These are phyloP conservation scores for Cryptocheilus praepositus DNA, from an alignment of 2,888 invertebrate species.

Conservation along the genomic window DNA sequence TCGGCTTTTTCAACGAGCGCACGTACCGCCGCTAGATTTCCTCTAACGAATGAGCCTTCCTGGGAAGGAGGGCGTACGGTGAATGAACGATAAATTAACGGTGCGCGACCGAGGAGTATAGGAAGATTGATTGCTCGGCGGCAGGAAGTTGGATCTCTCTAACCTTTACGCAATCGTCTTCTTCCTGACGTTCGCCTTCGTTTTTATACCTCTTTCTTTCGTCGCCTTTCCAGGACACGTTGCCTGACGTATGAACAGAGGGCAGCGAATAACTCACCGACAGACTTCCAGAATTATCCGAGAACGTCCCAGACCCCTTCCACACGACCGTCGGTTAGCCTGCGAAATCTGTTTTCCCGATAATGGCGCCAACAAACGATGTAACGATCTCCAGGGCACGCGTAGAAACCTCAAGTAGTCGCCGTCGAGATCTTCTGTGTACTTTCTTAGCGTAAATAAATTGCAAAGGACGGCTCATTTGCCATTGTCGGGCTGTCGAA, in stretches of 20 bases:
- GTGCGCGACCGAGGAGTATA: constrained; percentile 25
- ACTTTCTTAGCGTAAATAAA: no score
- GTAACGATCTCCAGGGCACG: no score
- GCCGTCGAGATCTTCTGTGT: no score
- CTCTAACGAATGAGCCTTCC: constrained; percentile 13
- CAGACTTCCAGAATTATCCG: background rate
- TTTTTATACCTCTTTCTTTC: background rate
- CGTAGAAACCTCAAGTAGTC: no score
- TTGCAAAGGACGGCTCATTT: no score
- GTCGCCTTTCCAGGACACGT: background rate
- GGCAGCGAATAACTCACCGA: background rate
- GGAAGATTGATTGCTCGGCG: constrained; percentile 50
- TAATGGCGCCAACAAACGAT: no score
- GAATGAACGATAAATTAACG: constrained; percentile 52
- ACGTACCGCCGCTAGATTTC: constrained; percentile 8
- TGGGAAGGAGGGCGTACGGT: constrained; percentile 23
- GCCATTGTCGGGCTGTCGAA: no score
- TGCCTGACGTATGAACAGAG: background rate
- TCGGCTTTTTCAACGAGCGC: background rate
- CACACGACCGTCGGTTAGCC: no score
- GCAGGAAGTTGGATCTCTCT: constrained; percentile 39
- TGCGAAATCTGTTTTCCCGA: no score
- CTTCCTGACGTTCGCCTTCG: background rate
- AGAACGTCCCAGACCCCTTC: constrained; percentile 13
- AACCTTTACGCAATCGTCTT: constrained; percentile 20